Percentiles rank a stretch among this genome's conserved stretches.
Evolutionary conservation across 1,140 invertebrate genomes (phyloP).

Genomic region (Ceratosolen solmsi): DNA sequence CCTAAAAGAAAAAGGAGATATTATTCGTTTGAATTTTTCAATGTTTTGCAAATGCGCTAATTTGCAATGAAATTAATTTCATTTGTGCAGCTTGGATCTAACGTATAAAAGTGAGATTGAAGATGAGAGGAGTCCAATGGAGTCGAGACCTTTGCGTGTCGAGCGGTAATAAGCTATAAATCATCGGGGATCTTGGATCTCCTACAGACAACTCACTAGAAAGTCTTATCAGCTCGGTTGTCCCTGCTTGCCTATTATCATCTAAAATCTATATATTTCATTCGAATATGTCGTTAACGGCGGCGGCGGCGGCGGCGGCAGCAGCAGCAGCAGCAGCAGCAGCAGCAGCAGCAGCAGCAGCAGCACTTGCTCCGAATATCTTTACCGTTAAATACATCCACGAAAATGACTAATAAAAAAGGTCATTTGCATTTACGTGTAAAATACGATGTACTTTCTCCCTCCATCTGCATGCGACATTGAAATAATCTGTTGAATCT

Average conservation of each 20-base stretch:
- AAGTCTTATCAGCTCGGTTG: constrained; percentile 47
- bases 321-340: too few species aligned
- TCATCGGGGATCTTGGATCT: constrained; percentile 64
- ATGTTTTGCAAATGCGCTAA: too few species aligned
- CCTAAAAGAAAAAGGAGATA: too few species aligned
- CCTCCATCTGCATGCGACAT: background rate
- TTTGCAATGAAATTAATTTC: background rate
- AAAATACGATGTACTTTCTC: constrained; percentile 28
- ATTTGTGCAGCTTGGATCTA: background rate
- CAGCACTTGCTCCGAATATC: constrained; percentile 36
- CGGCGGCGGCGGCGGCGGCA: too few species aligned
- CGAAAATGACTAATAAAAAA: constrained; percentile 30
- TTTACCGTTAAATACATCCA: background rate
- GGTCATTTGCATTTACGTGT: constrained; percentile 25
- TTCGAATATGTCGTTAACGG: constrained; percentile 61
- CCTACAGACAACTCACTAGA: constrained; percentile 57
- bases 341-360: too few species aligned
- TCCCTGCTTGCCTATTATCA: constrained; percentile 44
- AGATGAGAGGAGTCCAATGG: constrained; percentile 51
- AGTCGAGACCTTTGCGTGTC: constrained; percentile 57
- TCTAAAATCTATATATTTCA: constrained; percentile 55
- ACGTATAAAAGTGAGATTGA: background rate
- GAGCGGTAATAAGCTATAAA: constrained; percentile 67
- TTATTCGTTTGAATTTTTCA: too few species aligned
- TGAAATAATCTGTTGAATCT: constrained; percentile 10